phyloP scores from a whole-genome alignment of 2,797 vertebrate species.

The Liasis olivaceus region DNA sequence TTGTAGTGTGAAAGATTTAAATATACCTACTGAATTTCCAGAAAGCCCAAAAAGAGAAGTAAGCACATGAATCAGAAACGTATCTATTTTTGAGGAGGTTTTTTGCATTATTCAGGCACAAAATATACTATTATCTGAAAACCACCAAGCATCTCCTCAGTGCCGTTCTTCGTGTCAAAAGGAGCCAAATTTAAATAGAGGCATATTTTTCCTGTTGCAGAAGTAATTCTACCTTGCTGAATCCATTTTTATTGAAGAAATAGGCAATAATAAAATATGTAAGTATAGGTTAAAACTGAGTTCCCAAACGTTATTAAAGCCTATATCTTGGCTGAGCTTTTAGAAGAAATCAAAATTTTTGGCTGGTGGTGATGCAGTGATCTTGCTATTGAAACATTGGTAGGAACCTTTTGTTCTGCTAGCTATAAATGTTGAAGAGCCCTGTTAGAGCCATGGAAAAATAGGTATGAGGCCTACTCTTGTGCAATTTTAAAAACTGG shows the following conservation, averaged over 20 bases:
- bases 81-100: not conserved
- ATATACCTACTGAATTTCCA: not conserved
- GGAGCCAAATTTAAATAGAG: not conserved
- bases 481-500: not conserved
- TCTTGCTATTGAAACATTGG: constrained; percentile 4
- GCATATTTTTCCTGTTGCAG: not conserved
- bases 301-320: not conserved
- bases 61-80: not conserved
- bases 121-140: not conserved
- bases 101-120: not conserved
- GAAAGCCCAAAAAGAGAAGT: constrained; percentile 13
- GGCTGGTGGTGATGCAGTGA: not conserved
- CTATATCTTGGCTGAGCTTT: fast-evolving
- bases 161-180: not conserved
- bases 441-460: not conserved
- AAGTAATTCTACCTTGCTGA: not conserved
- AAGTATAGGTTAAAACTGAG: fast-evolving
- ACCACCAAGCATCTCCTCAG: not conserved
- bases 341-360: not conserved
- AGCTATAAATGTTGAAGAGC: not conserved
- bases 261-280: not conserved
- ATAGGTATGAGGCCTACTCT: not conserved
- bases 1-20: constrained; percentile 29
- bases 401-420: not conserved
- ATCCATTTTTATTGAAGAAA: not conserved